Conservation (phyloP, 2,888 invertebrate genomes). For the Blastobasis lacticolella region DNA sequence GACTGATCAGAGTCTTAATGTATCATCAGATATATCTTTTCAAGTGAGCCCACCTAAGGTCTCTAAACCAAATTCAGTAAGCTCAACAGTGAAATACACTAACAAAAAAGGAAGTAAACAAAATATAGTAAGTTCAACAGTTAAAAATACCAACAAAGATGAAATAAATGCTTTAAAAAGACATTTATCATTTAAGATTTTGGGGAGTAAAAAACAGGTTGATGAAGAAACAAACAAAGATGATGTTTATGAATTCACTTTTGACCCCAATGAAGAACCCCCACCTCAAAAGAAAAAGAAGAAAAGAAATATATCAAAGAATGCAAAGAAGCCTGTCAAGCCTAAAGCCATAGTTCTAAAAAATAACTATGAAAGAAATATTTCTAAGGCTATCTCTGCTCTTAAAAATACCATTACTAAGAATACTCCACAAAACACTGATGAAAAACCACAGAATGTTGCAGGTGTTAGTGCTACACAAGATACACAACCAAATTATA, state of each 20-base stretch:
- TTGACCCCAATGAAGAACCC: slow-evolving; percentile 62
- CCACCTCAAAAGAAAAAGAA: slow-evolving; percentile 50
- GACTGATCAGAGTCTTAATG: no score
- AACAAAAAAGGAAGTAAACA: no score
- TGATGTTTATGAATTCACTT: slow-evolving; percentile 66
- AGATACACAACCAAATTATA: slow-evolving; percentile 24
- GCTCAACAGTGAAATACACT: no score
- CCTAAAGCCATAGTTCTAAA: slow-evolving; percentile 37
- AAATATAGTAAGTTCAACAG: no score
- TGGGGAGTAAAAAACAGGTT: slow-evolving; percentile 33
- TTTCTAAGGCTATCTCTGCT: slow-evolving; percentile 45
- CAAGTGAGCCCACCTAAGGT: slow-evolving; percentile 1
- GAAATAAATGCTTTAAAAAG: slow-evolving; percentile 23
- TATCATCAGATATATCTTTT: no score
- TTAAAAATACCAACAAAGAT: no score
- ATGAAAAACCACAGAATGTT: neutral
- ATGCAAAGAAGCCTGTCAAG: slow-evolving; percentile 35
- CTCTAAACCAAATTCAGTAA: no score
- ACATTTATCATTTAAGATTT: slow-evolving; percentile 37
- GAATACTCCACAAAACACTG: slow-evolving; percentile 17
- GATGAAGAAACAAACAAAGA: slow-evolving; percentile 29
- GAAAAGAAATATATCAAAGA: slow-evolving; percentile 19
- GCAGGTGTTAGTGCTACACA: no score
- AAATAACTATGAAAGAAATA: slow-evolving; percentile 51
- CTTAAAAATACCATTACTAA: slow-evolving; percentile 37